A percentile compares a stretch with the other conserved stretches of the same genome.
Conservation (phyloP, 2,888 invertebrate genomes). For the Hyalella azteca region DNA sequence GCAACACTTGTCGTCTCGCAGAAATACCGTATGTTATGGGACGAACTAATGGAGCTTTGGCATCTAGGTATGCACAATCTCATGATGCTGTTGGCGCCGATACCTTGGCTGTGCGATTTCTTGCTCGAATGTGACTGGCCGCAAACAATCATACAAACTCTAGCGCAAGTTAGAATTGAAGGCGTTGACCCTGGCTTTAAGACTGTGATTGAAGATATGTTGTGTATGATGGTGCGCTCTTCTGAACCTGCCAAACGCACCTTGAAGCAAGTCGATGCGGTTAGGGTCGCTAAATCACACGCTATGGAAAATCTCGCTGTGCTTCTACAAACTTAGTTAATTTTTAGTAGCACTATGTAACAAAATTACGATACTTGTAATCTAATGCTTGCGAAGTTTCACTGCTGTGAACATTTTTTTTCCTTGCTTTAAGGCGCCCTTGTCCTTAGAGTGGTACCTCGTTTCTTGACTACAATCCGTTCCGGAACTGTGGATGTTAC, state of each 20-base stretch:
- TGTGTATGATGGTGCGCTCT: constrained; percentile 43
- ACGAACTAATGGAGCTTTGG: constrained; percentile 89
- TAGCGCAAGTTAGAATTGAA: constrained; percentile 72
- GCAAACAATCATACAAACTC: constrained; percentile 80
- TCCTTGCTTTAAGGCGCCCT: no score
- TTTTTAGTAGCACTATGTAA: no score
- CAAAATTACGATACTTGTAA: no score
- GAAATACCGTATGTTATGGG: constrained; percentile 86
- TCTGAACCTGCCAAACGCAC: constrained; percentile 43
- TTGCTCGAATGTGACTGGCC: constrained; percentile 94
- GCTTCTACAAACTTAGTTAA: no score
- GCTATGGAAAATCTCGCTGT: neutral
- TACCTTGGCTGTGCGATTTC: constrained; percentile 85
- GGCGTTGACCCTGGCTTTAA: constrained; percentile 52
- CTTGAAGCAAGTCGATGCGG: neutral
- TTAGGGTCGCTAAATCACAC: constrained; percentile 9
- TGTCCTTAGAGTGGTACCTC: no score
- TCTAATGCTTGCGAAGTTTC: no score
- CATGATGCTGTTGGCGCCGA: constrained; percentile 77
- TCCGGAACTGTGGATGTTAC: no score
- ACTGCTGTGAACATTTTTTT: no score
- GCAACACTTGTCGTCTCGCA: constrained; percentile 79
- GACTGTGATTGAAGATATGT: constrained; percentile 52
- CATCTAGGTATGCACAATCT: constrained; percentile 93
- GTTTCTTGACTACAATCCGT: no score